Conservation (phyloP, 2,797 vertebrate genomes). For the Stomatorhinus walkeri region DNA sequence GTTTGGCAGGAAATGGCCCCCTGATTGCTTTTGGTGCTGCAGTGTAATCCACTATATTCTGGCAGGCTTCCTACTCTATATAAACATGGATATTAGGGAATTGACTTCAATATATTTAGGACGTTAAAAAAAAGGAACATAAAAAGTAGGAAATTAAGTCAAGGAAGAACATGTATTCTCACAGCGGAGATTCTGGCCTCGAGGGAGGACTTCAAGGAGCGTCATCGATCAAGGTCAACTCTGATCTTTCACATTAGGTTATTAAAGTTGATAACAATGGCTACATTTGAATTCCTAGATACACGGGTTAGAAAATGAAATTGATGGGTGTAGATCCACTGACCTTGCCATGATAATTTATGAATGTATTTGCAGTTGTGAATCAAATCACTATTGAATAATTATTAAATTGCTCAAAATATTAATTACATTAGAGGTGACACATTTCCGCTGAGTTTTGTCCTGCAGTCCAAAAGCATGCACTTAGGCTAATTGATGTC, state of each 20-base stretch:
- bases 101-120: constrained; percentile 7
- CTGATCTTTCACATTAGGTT: neutral
- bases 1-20: neutral
- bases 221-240: neutral
- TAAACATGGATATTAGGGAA: neutral
- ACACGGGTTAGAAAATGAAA: neutral
- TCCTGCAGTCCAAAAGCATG: neutral
- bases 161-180: neutral
- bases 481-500: constrained; percentile 8
- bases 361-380: neutral
- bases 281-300: neutral
- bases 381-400: neutral
- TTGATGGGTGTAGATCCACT: neutral
- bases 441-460: neutral
- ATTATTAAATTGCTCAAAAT: neutral
- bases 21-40: neutral
- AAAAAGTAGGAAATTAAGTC: constrained; percentile 4
- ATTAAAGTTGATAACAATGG: constrained; percentile 3
- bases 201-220: neutral
- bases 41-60: neutral
- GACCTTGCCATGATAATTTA: neutral
- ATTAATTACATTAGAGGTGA: neutral
- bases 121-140: neutral
- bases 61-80: neutral
- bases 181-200: neutral